Percentiles rank a stretch among this genome's conserved stretches.
These are phyloP conservation scores for Melipona bicolor DNA, from an alignment of 2,888 invertebrate genomes.

Conservation along the genomic window DNA sequence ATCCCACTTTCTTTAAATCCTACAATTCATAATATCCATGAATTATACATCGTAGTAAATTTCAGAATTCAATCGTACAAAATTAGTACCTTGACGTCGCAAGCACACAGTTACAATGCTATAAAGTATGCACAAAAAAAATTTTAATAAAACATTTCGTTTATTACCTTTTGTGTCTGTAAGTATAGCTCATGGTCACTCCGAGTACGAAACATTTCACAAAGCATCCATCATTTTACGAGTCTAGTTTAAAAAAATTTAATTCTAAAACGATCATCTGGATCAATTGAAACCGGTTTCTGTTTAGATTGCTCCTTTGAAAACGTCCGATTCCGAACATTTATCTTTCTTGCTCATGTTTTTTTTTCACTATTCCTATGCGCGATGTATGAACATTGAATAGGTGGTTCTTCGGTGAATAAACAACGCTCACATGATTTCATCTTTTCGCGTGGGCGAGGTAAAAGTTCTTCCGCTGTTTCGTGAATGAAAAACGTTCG, in stretches of 20 bases:
- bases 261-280: not conserved
- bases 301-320: not conserved
- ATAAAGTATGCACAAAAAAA: not conserved
- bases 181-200: not conserved
- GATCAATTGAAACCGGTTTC: constrained; percentile 40
- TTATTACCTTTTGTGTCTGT: not conserved
- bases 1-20: not conserved
- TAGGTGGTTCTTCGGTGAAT: not conserved
- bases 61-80: too few species aligned
- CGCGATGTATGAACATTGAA: not conserved
- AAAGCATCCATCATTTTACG: not conserved
- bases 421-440: constrained; percentile 22
- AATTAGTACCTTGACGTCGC: not conserved
- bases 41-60: not conserved
- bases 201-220: not conserved
- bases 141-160: not conserved
- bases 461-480: constrained; percentile 48
- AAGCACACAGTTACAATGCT: not conserved
- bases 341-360: not conserved
- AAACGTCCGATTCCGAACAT: constrained; percentile 14
- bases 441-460: constrained; percentile 48
- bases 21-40: not conserved
- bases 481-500: constrained; percentile 24
- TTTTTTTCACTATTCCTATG: not conserved
- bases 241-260: not conserved